phyloP scores from a whole-genome alignment of 1,140 invertebrate genomes.

The Bombus confusus region DNA sequence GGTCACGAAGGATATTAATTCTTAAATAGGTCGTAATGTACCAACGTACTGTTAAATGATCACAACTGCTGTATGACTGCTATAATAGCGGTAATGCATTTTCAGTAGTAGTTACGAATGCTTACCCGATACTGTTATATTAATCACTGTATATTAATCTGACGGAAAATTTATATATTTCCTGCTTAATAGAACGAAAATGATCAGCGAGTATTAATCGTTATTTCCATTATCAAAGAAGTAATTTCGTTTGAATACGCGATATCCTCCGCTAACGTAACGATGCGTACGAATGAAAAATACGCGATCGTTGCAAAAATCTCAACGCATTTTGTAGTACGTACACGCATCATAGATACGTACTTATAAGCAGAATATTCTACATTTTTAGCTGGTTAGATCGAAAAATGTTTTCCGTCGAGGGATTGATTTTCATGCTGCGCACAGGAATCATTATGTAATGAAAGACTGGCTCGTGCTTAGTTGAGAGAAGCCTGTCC shows the following conservation, averaged over 20 bases:
- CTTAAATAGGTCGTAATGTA: neutral
- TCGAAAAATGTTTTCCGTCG: slow-evolving; percentile 8
- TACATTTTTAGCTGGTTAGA: too few relatives aligned
- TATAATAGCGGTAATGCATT: neutral
- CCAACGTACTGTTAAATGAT: neutral
- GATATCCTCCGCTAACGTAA: neutral
- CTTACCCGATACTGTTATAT: neutral
- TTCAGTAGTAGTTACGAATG: neutral
- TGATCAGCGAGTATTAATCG: neutral
- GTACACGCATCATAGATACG: too few relatives aligned
- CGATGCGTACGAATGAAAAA: neutral
- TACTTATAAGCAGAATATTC: too few relatives aligned
- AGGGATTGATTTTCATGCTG: slow-evolving; percentile 1
- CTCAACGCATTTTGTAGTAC: neutral
- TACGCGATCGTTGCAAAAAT: neutral
- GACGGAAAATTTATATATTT: neutral
- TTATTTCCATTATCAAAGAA: neutral
- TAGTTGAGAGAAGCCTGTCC: slow-evolving; percentile 5
- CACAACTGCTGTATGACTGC: neutral
- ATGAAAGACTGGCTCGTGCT: slow-evolving; percentile 44
- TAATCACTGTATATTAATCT: neutral
- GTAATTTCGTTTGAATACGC: neutral
- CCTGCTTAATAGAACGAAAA: neutral
- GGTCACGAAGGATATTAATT: neutral
- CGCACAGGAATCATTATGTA: slow-evolving; percentile 43